These are phyloP conservation scores for Entomyzon cyanotis DNA, from an alignment of 2,113 vertebrate species.

Conservation along the genomic window DNA sequence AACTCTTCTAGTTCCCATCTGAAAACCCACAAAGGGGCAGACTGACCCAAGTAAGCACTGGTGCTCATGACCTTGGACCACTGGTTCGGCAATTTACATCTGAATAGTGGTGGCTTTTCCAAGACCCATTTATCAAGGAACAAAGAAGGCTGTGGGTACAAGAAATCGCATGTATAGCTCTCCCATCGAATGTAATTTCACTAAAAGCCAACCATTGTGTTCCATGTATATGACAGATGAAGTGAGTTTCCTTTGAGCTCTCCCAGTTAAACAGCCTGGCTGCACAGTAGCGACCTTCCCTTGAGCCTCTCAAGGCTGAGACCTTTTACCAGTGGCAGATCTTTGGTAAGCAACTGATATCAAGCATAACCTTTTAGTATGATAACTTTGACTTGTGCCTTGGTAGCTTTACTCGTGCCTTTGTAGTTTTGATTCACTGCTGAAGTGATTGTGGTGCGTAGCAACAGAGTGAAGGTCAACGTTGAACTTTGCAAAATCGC, in stretches of 20 bases:
- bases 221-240: neutral
- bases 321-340: neutral
- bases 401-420: neutral
- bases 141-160: neutral
- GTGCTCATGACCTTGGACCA: neutral
- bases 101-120: neutral
- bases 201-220: neutral
- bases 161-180: neutral
- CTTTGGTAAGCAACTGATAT: rapidly evolving
- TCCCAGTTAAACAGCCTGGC: neutral
- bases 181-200: neutral
- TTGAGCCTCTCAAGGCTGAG: neutral
- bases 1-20: neutral
- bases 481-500: rapidly evolving
- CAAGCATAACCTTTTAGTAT: too few relatives aligned
- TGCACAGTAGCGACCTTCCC: neutral
- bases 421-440: neutral
- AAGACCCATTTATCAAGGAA: neutral
- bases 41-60: neutral
- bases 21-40: neutral
- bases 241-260: neutral
- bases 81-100: neutral
- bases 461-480: neutral
- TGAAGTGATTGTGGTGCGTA: rapidly evolving
- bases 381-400: neutral